Evolutionary conservation across 2,113 vertebrate species (phyloP), one percentile per base, ranked within the genome.

Genomic region (Toxostoma redivivum): DNA sequence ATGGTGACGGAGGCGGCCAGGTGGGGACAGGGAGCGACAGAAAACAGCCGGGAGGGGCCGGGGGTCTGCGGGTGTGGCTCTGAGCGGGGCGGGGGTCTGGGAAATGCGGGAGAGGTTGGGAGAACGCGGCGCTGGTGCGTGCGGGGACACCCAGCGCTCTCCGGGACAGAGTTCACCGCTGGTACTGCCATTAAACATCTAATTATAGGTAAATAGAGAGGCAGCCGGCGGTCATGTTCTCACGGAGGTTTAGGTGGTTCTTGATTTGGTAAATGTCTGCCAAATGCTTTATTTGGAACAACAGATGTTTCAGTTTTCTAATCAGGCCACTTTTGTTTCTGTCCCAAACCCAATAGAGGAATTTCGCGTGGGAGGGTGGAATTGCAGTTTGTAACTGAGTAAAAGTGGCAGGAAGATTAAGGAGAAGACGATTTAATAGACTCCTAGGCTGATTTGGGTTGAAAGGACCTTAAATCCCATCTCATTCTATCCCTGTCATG

Each of bases 1-100:
- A 96, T 91, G 94, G 94, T 95, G 94, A 95, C 89, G 33, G 84
- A 45, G 7, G 71, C 8, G 19, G 67, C 37, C 91, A 96, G 97
- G 97, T 97, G 88, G n/a, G 89, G 35, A 67, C 73, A 4, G 19
- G 27, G n/a, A 28, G 48, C 37, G 33, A 28, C 37, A 10, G 37
- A 7, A 3, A 19, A 5, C 37, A 15, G 18, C 11, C 21, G 25
- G 31, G 24, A 28, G 22, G 38, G 56, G 4, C 33, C 14, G 18
- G 20, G 25, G 61, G 15, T 11, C 58, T 44, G 80, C 21, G 37
- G 64, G 11, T 15, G 70, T 15, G 42, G 56, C 14, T 12, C 19
- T 12, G 20, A 1, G 51, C 5, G 56, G 4, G 37, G 1, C 0
- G 27, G 6, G 20, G 8, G 37, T 2, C 38, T 11, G 87, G 47